phyloP scores from a whole-genome alignment of 2,797 vertebrate genomes.

The Tangara arthus region DNA sequence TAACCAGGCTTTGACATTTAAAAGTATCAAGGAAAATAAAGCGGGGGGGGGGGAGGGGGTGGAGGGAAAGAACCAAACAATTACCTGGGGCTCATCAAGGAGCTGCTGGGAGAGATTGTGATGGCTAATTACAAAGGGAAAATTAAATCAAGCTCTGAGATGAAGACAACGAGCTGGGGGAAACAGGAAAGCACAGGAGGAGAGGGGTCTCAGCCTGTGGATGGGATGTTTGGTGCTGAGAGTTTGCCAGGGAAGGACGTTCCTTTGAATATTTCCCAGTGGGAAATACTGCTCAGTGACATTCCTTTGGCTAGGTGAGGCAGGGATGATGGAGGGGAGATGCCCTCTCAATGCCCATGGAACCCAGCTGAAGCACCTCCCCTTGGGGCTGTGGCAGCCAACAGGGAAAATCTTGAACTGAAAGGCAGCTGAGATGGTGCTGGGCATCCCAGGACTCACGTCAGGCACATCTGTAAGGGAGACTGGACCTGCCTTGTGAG shows the following conservation, averaged over 20 bases:
- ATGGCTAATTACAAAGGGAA: conserved; percentile 64
- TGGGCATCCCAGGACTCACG: not conserved
- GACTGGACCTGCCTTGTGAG: not conserved
- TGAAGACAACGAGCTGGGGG: not conserved
- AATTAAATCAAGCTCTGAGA: conserved; percentile 45
- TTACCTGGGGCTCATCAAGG: conserved; percentile 55
- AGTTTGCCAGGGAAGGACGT: not conserved
- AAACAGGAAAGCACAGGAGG: not conserved
- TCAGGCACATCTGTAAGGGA: rapidly evolving
- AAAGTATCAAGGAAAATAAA: conserved; percentile 9
- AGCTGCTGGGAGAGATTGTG: conserved; percentile 12
- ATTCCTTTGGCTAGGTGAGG: rapidly evolving
- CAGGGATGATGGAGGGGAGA: not conserved
- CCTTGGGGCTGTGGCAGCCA: rapidly evolving
- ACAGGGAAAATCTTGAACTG: not conserved
- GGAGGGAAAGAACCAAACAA: not conserved
- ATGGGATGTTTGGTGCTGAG: not conserved
- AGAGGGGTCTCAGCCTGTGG: not conserved
- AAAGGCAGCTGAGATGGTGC: not conserved
- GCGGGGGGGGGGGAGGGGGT: rapidly evolving
- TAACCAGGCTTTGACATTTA: conserved; percentile 46
- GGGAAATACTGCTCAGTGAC: rapidly evolving
- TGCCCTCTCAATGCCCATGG: not conserved
- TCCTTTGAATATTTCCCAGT: not conserved
- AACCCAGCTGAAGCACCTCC: not conserved